Evolutionary conservation across 2,113 vertebrate species (phyloP).

Genomic region (Notothenia coriiceps): DNA sequence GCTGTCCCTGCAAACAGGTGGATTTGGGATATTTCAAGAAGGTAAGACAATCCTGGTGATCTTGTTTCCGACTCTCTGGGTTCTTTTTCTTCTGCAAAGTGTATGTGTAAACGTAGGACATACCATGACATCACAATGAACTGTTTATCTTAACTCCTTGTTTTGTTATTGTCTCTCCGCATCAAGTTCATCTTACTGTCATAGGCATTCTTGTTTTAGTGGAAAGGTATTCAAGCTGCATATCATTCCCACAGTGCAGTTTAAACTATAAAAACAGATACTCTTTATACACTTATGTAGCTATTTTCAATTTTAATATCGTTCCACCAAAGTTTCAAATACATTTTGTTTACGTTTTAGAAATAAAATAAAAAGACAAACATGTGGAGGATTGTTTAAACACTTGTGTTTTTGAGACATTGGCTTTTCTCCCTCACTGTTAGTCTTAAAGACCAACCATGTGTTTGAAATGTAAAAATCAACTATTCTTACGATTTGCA

Average conservation of each 20-base stretch:
- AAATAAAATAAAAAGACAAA: neutral
- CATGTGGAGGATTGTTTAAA: neutral
- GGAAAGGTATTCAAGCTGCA: too few species aligned
- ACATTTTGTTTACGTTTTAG: too few species aligned
- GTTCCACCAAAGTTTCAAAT: neutral
- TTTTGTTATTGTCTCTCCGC: neutral
- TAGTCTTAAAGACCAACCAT: neutral
- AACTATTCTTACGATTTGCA: too few species aligned
- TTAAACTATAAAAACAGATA: too few species aligned
- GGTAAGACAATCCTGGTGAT: conserved; percentile 31
- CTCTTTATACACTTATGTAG: neutral
- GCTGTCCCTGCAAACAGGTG: conserved; percentile 51
- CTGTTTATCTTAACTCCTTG: neutral
- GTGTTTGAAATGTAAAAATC: too few species aligned
- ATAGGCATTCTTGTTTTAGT: neutral
- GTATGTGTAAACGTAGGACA: neutral
- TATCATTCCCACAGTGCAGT: neutral
- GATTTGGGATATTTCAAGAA: conserved; percentile 24
- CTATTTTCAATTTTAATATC: too few species aligned
- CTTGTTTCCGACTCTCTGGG: neutral
- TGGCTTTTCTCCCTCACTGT: neutral
- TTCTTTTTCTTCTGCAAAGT: neutral
- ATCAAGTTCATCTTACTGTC: neutral
- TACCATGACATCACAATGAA: neutral
- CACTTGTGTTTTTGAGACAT: neutral